Evolutionary conservation across 2,797 vertebrate genomes (phyloP).

Genomic region (Fratercula arctica): DNA sequence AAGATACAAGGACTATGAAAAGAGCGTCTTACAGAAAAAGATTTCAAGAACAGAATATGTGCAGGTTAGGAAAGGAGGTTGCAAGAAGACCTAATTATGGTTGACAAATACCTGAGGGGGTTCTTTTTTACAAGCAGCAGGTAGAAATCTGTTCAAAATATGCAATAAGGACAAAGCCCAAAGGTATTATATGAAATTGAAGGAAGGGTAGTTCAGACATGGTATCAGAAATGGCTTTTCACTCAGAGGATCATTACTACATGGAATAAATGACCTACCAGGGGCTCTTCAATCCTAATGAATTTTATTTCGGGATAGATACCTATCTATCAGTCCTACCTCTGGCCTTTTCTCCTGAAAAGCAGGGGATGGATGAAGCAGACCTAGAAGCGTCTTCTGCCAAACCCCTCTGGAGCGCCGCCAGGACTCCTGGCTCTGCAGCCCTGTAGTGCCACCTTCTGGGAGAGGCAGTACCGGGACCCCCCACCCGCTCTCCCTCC

Average conservation of each 20-base stretch:
- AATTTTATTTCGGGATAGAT: not conserved
- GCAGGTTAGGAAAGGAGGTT: conserved; percentile 55
- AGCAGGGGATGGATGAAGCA: not conserved
- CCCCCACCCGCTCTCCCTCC: not conserved
- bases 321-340: not conserved
- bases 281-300: not conserved
- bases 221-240: not conserved
- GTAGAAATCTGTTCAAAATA: conserved; percentile 44
- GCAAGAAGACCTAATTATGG: conserved; percentile 64
- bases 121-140: conserved; percentile 39
- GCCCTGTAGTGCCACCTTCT: conserved; percentile 75
- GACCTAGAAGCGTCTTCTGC: not conserved
- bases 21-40: conserved; percentile 24
- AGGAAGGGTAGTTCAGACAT: not conserved
- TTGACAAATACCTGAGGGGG: conserved; percentile 44
- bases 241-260: not conserved
- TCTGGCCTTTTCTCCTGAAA: not conserved
- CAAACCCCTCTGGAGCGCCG: not conserved
- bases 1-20: conserved; percentile 34
- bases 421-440: conserved; percentile 1
- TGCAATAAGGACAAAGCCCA: conserved; percentile 61
- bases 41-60: conserved; percentile 40
- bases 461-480: conserved; percentile 59
- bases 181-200: conserved; percentile 24
- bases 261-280: not conserved